phyloP scores from a whole-genome alignment of 2,888 invertebrate species.

The Acrobasis repandana region DNA sequence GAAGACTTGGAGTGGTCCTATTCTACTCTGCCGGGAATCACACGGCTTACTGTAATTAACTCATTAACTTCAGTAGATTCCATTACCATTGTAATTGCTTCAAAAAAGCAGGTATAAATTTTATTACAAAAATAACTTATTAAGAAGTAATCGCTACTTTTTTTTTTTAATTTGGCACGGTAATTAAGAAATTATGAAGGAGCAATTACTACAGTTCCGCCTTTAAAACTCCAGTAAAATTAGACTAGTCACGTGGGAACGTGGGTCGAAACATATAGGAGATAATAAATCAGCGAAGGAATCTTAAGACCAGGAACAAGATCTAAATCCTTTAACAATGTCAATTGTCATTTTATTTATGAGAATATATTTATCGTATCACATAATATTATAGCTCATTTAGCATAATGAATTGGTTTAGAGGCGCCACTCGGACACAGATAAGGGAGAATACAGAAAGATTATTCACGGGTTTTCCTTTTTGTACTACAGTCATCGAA shows the following conservation, averaged over 20 bases:
- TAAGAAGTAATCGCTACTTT: too few relatives aligned
- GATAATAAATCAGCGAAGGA: not conserved
- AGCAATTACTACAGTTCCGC: not conserved
- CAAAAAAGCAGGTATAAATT: too few relatives aligned
- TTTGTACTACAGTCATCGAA: not conserved
- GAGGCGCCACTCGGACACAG: conserved; percentile 55
- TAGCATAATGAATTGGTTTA: conserved; percentile 46
- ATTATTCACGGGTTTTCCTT: not conserved
- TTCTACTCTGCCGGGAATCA: too few relatives aligned
- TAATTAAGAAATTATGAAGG: not conserved
- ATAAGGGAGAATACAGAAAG: not conserved
- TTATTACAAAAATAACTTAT: too few relatives aligned
- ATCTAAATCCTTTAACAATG: conserved; percentile 11
- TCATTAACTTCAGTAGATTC: too few relatives aligned
- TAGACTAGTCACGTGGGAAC: not conserved
- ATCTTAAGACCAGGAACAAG: not conserved
- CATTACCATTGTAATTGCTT: too few relatives aligned
- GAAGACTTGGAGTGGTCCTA: too few relatives aligned
- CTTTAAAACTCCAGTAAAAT: not conserved
- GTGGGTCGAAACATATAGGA: not conserved
- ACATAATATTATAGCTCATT: conserved; percentile 30
- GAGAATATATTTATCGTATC: conserved; percentile 12
- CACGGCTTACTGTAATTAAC: too few relatives aligned
- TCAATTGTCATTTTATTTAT: conserved; percentile 7
- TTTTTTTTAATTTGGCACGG: not conserved